These are phyloP conservation scores for Philopedon plagiatum DNA, from an alignment of 2,888 invertebrate genomes.

Conservation along the genomic window DNA sequence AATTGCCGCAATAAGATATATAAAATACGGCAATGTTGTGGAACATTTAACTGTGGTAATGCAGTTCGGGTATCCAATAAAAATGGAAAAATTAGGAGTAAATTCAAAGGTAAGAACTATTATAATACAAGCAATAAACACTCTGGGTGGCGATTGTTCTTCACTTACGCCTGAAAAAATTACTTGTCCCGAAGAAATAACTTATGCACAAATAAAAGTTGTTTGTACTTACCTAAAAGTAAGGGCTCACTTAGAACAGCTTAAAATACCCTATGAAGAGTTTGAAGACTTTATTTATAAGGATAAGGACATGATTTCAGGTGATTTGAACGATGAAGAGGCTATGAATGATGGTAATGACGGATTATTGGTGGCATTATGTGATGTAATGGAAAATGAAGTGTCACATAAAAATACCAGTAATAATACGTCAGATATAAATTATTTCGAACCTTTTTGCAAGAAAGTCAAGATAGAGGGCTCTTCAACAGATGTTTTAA, in stretches of 20 bases:
- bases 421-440: not conserved
- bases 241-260: conserved; percentile 59
- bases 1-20: conserved; percentile 63
- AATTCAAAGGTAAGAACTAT: conserved; percentile 57
- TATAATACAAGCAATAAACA: conserved; percentile 52
- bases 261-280: conserved; percentile 60
- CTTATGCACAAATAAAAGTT: conserved; percentile 61
- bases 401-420: no score
- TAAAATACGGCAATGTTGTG: conserved; percentile 61
- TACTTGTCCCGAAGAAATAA: conserved; percentile 61
- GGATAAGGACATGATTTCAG: not conserved
- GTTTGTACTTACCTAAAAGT: conserved; percentile 61
- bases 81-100: conserved; percentile 62
- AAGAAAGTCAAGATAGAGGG: not conserved
- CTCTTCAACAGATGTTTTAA: not conserved
- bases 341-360: conserved; percentile 29
- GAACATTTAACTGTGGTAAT: conserved; percentile 68
- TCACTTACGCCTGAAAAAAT: conserved; percentile 59
- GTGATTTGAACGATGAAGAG: not conserved
- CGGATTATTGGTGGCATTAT: conserved; percentile 31
- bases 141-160: conserved; percentile 11
- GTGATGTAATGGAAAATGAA: conserved; percentile 46
- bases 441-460: conserved; percentile 8
- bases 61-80: conserved; percentile 67
- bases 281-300: conserved; percentile 58